A percentile compares a stretch with the other conserved stretches of the same genome.
Evolutionary conservation across 2,888 invertebrate genomes (phyloP).

Genomic region (Ectemnius lituratus): DNA sequence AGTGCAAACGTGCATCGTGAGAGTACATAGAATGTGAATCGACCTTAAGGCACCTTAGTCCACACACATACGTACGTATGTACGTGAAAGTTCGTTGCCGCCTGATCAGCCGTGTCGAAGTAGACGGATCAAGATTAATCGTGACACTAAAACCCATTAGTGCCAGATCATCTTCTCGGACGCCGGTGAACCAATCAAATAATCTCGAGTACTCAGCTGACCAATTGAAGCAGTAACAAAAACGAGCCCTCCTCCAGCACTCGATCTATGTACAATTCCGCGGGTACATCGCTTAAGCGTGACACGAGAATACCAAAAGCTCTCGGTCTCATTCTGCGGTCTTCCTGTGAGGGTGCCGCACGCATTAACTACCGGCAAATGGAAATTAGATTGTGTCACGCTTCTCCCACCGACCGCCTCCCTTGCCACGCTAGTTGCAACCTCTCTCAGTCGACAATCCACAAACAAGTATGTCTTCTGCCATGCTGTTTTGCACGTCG

Average conservation of each 20-base stretch:
- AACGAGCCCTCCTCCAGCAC: neutral
- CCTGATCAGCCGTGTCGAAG: too few species aligned
- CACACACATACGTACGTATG: too few species aligned
- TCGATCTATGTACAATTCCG: neutral
- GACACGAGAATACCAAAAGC: conserved; percentile 1
- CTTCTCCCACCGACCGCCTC: neutral
- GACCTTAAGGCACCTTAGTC: too few species aligned
- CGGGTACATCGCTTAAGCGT: neutral
- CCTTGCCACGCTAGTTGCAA: too few species aligned
- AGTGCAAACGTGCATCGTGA: too few species aligned
- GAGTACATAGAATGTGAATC: too few species aligned
- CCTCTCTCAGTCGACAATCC: neutral
- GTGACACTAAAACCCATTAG: conserved; percentile 3
- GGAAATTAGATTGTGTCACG: conserved; percentile 4
- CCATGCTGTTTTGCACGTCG: conserved; percentile 5
- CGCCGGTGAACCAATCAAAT: neutral
- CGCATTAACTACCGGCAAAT: neutral
- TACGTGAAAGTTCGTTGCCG: too few species aligned
- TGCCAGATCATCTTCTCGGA: neutral
- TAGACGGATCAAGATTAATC: conserved; percentile 4
- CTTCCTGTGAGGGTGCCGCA: neutral
- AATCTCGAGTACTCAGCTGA: neutral
- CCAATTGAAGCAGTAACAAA: neutral
- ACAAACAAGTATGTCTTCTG: conserved; percentile 7
- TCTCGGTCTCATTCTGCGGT: conserved; percentile 1